These are phyloP conservation scores for Xylocopa sonorina DNA, from an alignment of 1,140 invertebrate genomes.

Conservation along the genomic window DNA sequence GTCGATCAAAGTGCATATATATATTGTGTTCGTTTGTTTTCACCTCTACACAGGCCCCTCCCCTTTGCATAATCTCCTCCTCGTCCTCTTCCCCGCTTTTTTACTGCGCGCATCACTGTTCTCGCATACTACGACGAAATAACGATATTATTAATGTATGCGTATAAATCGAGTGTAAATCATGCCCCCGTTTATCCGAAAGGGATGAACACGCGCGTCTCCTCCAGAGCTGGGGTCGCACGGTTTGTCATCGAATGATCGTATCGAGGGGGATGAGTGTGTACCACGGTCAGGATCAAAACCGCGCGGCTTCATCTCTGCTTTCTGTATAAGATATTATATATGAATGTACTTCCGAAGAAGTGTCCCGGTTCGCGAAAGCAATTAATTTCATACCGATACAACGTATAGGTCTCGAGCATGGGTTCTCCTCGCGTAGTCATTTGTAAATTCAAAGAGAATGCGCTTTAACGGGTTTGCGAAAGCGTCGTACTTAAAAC, in stretches of 20 bases:
- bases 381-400: slow-evolving; percentile 43
- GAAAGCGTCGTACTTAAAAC: slow-evolving; percentile 51
- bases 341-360: slow-evolving; percentile 43
- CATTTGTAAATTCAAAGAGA: slow-evolving; percentile 13
- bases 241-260: neutral
- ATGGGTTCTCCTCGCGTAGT: slow-evolving; percentile 22
- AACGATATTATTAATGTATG: slow-evolving; percentile 50
- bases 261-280: too few species aligned
- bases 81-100: slow-evolving; percentile 59
- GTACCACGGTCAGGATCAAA: neutral
- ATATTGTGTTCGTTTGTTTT: slow-evolving; percentile 55
- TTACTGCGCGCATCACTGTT: slow-evolving; percentile 58
- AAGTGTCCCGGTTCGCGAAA: slow-evolving; percentile 35
- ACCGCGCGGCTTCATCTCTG: slow-evolving; percentile 32
- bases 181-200: slow-evolving; percentile 41
- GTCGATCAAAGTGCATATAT: slow-evolving; percentile 43
- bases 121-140: slow-evolving; percentile 47
- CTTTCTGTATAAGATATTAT: slow-evolving; percentile 39
- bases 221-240: slow-evolving; percentile 5
- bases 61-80: slow-evolving; percentile 36
- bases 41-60: neutral
- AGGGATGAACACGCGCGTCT: slow-evolving; percentile 25
- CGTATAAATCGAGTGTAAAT: slow-evolving; percentile 61
- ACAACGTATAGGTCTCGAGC: slow-evolving; percentile 12
- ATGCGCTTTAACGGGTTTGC: slow-evolving; percentile 45